phyloP scores from a whole-genome alignment of 2,797 vertebrate species.

The Spondyliosoma cantharus region DNA sequence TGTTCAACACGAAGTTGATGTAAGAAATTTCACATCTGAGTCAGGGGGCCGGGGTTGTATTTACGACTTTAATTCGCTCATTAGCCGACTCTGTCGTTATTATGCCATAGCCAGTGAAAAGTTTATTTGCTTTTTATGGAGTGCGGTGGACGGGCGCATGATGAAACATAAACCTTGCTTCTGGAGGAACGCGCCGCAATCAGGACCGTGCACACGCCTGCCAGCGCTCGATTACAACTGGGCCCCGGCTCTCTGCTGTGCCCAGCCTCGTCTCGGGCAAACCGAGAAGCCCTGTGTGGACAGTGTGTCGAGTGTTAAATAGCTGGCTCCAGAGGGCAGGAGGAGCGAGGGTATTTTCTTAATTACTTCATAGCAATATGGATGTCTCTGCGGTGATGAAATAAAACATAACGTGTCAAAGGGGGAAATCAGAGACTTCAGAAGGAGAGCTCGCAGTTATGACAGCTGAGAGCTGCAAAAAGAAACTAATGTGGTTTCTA shows the following conservation, averaged over 20 bases:
- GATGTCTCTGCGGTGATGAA: conserved; percentile 55
- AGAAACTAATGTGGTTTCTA: conserved; percentile 67
- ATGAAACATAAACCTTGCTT: conserved; percentile 79
- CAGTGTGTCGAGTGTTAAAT: conserved; percentile 57
- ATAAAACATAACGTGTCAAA: conserved; percentile 51
- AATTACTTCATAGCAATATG: conserved; percentile 73
- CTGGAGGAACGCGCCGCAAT: conserved; percentile 74
- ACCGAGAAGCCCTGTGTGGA: conserved; percentile 38
- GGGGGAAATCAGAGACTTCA: conserved; percentile 55
- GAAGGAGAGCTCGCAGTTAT: conserved; percentile 47
- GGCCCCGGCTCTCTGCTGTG: conserved; percentile 16
- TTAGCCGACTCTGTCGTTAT: conserved; percentile 80
- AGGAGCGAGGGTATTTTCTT: conserved; percentile 63
- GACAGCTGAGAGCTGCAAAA: conserved; percentile 63
- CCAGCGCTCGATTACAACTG: conserved; percentile 63
- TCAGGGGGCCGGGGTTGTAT: conserved; percentile 64
- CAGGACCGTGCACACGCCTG: conserved; percentile 55
- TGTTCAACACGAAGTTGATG: conserved; percentile 61
- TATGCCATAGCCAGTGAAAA: conserved; percentile 77
- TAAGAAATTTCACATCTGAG: conserved; percentile 70
- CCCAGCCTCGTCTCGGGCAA: conserved; percentile 47
- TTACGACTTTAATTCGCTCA: conserved; percentile 82
- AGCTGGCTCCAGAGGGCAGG: conserved; percentile 23
- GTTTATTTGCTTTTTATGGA: conserved; percentile 83
- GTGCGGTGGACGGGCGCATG: conserved; percentile 70